Evolutionary conservation across 1,140 invertebrate species (phyloP), one percentile per base, ranked within the genome.

Genomic region (Microplitis mediator): DNA sequence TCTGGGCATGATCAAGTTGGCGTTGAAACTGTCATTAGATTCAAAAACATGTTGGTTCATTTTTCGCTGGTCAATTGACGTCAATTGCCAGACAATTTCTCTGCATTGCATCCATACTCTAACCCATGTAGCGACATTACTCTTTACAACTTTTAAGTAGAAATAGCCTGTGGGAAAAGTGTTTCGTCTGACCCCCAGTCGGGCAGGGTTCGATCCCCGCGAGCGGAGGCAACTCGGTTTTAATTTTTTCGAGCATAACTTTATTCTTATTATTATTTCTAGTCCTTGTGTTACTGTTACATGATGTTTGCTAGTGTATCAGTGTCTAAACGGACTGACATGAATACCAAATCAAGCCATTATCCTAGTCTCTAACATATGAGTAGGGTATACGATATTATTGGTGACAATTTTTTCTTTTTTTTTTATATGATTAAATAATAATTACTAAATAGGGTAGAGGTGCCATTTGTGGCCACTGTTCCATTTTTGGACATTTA

Each of bases 221-320:
- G 4, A 61, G 6, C 32, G 11, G 11, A 35, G 1, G 32, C 23
- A 23, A 23, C 23, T 23, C 23, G 3, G 35, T 1, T 36, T 35
- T 62, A 35, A n/a, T 35, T 31, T 39, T 36, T 39, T 62, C 3
- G n/a, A 23, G 23, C 23, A 2, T 23, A 23, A 23, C 0, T 31
- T 14, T 31, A 8, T 31, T 60, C 32, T 5, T 31, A 60, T 31
- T 3, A 60, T 23, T n/a, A n/a, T 23, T 23, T 23, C 23, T 23
- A 62, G 60, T 62, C 60, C 60, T 62, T 62, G 60, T 62, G 60
- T 62, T 62, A 62, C 60, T 35, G 60, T n/a, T 62, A 14, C 60
- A 62, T 62, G 60, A 62, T 62, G 5, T 36, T 1, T 8, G 5
- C 9, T 62, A 62, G 35, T 62, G 60, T 39, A 62, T 35, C 35